Base-by-base conservation (phyloP, 2,113 vertebrate species). In the Upupa epops region DNA sequence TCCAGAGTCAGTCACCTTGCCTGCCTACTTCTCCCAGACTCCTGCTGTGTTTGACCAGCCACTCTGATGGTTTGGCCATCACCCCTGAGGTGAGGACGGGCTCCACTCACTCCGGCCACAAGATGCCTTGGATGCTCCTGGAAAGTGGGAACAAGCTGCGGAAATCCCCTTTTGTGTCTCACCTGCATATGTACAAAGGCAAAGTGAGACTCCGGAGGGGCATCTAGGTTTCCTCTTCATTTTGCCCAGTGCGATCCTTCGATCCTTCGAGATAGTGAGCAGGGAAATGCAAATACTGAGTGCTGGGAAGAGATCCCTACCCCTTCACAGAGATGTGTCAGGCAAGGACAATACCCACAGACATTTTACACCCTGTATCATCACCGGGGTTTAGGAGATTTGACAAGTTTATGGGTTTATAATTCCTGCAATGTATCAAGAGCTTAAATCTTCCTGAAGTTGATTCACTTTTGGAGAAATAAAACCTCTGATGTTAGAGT, bases 101-200 rank as follows among this genome's bases (percentile, higher is more conserved):
- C 61, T 84, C 17, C 2, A 0, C 61, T 56, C 2, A 0, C 61
- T n/a, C 1, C 4, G 58, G 19, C 84, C 66, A 12, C 84, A 64
- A 87, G 88, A 91, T 77, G 73, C 61, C 87, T 94, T 6, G 61
- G 58, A 45, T 56, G 36, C 3, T 21, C 4, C 13, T 0, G 0
- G 18, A 10, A 25, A 68, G 22, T 1, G 5, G 19, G 24, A 32
- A 51, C 34, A 52, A 70, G 21, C 37, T 11, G 42, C 8, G 5
- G 5, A 61, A 25, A 37, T 15, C 37, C 11, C 7, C 32, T 66
- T 36, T 37, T 2, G 17, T 26, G 4, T 6, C 34, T n/a, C 49
- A 14, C 29, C 51, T 17, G 2, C 1, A 0, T 4, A 2, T 2
- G 0, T 0, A 37, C 19, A 37, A 7, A 15, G 8, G 9, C 6